Conservation (phyloP, 2,888 invertebrate species). For the Xestoiulus laeticollis region DNA sequence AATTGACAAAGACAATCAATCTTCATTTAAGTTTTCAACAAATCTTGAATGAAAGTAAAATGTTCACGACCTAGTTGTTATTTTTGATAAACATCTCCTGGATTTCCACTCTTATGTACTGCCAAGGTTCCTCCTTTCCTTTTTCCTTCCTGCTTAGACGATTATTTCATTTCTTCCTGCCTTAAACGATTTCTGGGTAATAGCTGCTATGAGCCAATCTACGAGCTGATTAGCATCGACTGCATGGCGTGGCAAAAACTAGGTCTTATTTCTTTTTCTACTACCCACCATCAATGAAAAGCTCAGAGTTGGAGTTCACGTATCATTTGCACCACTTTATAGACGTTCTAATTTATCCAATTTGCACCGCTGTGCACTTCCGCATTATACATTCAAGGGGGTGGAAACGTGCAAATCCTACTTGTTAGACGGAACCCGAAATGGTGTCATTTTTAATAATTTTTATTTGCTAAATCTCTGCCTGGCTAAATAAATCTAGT, state of each 20-base stretch:
- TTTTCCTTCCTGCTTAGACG: not conserved
- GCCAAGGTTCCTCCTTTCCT: slow-evolving; percentile 28
- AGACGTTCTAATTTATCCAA: not conserved
- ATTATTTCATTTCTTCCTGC: slow-evolving; percentile 33
- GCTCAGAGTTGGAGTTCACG: not conserved
- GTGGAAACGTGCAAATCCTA: not conserved
- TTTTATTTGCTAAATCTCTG: not conserved
- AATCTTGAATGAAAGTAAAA: not conserved
- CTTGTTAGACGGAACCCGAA: not conserved
- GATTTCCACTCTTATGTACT: not conserved
- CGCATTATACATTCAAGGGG: not conserved
- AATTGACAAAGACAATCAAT: not conserved
- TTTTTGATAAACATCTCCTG: not conserved
- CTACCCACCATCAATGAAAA: not conserved
- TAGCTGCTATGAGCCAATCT: not conserved
- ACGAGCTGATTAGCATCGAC: not conserved
- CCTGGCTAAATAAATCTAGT: not conserved
- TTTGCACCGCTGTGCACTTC: not conserved
- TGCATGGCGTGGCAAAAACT: not conserved
- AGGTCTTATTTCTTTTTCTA: not conserved
- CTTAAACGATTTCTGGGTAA: not conserved
- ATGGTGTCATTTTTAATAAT: slow-evolving; percentile 31
- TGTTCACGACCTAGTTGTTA: not conserved
- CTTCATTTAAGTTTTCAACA: not conserved
- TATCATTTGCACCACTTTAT: not conserved